Evolutionary conservation across 2,797 vertebrate species (phyloP).

Genomic region (Pitangus sulphuratus): DNA sequence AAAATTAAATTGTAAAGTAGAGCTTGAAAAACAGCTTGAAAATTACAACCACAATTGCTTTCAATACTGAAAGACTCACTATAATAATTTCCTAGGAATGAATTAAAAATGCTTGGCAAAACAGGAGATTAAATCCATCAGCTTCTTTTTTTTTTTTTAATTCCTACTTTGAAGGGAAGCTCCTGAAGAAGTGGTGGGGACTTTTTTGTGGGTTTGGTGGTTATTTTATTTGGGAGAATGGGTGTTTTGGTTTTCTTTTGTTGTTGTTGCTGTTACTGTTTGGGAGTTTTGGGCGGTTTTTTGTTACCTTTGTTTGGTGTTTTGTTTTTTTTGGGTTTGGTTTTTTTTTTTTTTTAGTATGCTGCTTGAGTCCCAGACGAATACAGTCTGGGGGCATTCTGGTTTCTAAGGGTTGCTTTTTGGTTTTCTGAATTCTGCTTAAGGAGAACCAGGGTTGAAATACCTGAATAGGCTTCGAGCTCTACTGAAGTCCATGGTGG

Average conservation of each 20-base stretch:
- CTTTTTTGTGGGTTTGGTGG: not conserved
- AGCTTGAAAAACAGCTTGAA: too few species aligned
- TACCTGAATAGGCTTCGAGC: not conserved
- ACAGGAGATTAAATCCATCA: too few species aligned
- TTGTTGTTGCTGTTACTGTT: not conserved
- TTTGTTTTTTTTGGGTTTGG: not conserved
- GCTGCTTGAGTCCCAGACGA: not conserved
- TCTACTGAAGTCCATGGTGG: not conserved
- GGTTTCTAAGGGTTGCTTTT: not conserved
- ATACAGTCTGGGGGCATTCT: not conserved
- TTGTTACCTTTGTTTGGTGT: not conserved
- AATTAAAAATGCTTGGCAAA: too few species aligned
- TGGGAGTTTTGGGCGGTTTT: not conserved
- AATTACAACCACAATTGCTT: too few species aligned
- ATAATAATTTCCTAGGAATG: too few species aligned
- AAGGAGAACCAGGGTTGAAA: not conserved
- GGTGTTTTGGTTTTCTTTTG: not conserved
- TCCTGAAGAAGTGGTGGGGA: not conserved
- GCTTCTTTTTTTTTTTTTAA: too few species aligned
- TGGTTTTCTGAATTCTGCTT: not conserved
- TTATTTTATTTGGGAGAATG: not conserved
- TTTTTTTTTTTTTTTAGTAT: not conserved
- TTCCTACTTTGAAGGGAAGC: not conserved
- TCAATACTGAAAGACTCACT: too few species aligned
- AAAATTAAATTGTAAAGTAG: too few species aligned